Base-by-base conservation (phyloP, 2,113 vertebrate species). In the Anthoscopus minutus region DNA sequence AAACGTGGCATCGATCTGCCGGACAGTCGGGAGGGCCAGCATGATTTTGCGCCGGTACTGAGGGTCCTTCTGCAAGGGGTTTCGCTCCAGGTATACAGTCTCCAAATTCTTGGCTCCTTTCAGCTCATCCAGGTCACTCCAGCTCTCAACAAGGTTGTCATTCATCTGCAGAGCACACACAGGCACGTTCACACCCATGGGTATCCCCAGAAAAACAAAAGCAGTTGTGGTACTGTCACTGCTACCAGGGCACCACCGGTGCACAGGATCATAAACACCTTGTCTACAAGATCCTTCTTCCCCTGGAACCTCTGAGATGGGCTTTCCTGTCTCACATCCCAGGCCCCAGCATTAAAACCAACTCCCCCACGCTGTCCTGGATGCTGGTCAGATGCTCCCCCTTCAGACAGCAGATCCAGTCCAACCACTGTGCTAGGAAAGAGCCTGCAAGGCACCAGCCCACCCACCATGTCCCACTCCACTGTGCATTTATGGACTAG, bases 41-140 rank as follows among this genome's bases (percentile, higher is more conserved):
- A 99, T 99, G 97, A 99, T 98, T 96, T 99, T 99, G 83, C 99
- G 98, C 87, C 99, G 97, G 97, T 99, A 99, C 94, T 99, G 99
- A 6, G 99, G 99, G 85, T 99, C 99, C 96, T 98, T 99, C 98
- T 99, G 99, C 96, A 99, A 84, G 6, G 99, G 99, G 95, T 99
- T 99, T 74, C 99, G 96, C 96, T 99, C 99, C 93, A 99, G 97
- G 90, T 99, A 99, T 2, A 99, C 99, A 0, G 99, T 99, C 98
- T 99, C 99, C 97, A 99, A 98, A 77, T 95, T 97, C 94, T 98
- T 98, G 33, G 99, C 98, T 8, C 98, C 99, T 95, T 99, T 99
- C 96, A 99, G 96, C 97, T 99, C 99, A 6, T 99, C 99, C 51
- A 99, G 98, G 96, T 99, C 99, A 0, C 98, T 98, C 99, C 99